Percentiles rank a stretch among this genome's conserved stretches.
Evolutionary conservation across 2,888 invertebrate genomes (phyloP).

Genomic region (Chaitophorus viminalis): DNA sequence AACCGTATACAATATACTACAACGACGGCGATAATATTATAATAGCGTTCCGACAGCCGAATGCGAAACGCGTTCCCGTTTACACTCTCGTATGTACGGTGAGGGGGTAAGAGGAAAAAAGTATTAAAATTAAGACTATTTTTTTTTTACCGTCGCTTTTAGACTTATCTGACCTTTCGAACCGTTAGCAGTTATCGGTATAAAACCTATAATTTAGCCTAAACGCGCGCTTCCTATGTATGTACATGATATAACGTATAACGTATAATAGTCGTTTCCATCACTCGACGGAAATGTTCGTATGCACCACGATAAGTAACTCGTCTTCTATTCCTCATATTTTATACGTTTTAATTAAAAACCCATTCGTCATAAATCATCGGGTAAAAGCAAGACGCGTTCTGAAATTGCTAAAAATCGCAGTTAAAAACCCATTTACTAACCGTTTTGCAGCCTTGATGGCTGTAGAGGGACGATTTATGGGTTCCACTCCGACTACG

Average conservation of each 20-base stretch:
- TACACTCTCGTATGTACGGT: no score
- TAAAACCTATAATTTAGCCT: neutral
- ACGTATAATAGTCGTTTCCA: no score
- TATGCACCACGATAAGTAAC: neutral
- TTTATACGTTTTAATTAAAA: constrained; percentile 35
- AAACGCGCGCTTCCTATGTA: no score
- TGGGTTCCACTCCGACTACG: neutral
- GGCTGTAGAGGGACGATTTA: neutral
- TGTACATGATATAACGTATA: no score
- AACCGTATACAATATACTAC: no score
- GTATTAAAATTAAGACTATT: no score
- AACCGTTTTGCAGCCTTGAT: neutral
- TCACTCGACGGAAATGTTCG: neutral
- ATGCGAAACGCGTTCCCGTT: neutral
- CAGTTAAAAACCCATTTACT: neutral
- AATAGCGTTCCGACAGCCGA: neutral
- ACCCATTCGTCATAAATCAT: constrained; percentile 30
- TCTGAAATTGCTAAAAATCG: constrained; percentile 22
- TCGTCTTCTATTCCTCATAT: neutral
- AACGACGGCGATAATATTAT: neutral
- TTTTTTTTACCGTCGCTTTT: no score
- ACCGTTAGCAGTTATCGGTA: neutral
- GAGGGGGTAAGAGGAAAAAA: no score
- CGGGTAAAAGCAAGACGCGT: neutral
- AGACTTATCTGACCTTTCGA: no score